Percentiles rank a stretch among this genome's conserved stretches.
Conservation (phyloP, 2,797 vertebrate species). For the Acanthurus lineatus region DNA sequence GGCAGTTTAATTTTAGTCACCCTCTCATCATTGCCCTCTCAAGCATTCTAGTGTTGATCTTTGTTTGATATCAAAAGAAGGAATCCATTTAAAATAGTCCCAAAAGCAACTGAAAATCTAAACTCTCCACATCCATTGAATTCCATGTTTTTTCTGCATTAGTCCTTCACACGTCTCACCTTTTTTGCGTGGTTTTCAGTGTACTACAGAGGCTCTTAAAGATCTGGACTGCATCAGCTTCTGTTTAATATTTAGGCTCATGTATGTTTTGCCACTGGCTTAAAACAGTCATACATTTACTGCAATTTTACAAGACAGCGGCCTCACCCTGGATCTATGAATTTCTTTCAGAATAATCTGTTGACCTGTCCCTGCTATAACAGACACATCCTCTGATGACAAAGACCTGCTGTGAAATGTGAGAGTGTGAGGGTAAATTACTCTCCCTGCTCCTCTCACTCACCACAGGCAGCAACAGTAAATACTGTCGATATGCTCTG, state of each 20-base stretch:
- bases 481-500: constrained; percentile 14
- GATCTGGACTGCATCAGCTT: neutral
- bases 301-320: neutral
- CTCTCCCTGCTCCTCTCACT: constrained; percentile 28
- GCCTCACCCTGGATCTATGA: neutral
- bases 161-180: neutral
- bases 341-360: constrained; percentile 4
- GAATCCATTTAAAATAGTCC: constrained; percentile 4
- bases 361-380: constrained; percentile 8
- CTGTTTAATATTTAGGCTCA: neutral
- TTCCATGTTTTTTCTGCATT: neutral
- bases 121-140: neutral
- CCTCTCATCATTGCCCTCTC: neutral
- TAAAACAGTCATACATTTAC: neutral
- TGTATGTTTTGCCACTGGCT: neutral
- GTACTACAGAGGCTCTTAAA: neutral
- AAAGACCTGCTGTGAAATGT: constrained; percentile 25
- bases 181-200: neutral
- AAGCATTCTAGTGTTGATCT: neutral
- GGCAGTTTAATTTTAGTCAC: neutral
- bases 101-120: neutral
- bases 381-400: constrained; percentile 15
- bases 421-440: constrained; percentile 31
- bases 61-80: neutral
- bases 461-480: constrained; percentile 26